A percentile compares a stretch with the other conserved stretches of the same genome.
Conservation (phyloP, 2,797 vertebrate genomes). For the Manis javanica region DNA sequence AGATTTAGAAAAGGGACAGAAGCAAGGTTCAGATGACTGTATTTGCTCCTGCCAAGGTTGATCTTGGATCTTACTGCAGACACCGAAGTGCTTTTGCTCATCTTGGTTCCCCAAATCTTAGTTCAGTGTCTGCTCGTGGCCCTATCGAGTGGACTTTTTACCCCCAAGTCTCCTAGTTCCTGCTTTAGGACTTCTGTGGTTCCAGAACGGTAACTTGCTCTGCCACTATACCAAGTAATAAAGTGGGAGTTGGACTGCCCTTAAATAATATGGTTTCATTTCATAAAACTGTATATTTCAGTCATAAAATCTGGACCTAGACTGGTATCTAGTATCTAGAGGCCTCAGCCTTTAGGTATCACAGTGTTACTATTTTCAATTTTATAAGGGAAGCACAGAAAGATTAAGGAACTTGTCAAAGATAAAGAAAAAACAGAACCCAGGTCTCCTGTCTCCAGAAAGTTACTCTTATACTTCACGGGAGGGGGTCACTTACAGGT, state of each 20-base stretch:
- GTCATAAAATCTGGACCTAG: background rate
- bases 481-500: background rate
- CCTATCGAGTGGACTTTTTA: no score
- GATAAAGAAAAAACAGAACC: background rate
- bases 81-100: background rate
- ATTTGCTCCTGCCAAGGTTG: background rate
- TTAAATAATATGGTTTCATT: slow-evolving; percentile 34
- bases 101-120: background rate
- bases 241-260: background rate
- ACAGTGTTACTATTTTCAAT: background rate
- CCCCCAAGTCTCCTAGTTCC: background rate
- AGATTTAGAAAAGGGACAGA: background rate
- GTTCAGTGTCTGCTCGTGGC: background rate
- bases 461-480: background rate
- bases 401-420: background rate
- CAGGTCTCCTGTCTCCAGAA: background rate
- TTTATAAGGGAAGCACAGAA: background rate
- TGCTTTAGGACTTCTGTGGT: background rate
- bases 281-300: background rate
- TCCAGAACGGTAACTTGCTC: background rate
- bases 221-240: background rate
- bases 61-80: background rate
- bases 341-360: background rate
- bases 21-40: background rate
- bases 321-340: background rate